These are phyloP conservation scores for Spheniscus mendiculus DNA, from an alignment of 2,113 vertebrate genomes.

Conservation along the genomic window DNA sequence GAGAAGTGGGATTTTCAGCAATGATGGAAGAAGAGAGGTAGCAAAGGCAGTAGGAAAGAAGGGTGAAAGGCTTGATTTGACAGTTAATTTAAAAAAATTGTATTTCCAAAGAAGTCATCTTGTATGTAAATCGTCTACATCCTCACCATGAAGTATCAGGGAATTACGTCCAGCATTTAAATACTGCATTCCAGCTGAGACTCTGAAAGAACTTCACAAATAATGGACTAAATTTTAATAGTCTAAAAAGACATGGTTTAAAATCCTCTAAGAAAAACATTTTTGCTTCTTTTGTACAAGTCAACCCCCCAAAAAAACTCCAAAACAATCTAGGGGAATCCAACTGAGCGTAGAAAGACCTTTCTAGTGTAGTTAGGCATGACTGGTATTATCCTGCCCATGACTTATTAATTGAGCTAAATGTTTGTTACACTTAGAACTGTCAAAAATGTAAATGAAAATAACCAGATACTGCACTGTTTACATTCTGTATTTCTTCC, in stretches of 20 bases:
- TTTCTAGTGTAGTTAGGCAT: background rate
- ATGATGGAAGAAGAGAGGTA: background rate
- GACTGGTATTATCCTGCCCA: background rate
- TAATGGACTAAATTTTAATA: background rate
- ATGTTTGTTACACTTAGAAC: background rate
- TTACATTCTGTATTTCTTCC: background rate
- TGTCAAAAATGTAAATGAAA: background rate
- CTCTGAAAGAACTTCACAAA: background rate
- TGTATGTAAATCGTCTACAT: background rate
- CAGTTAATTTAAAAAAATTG: background rate
- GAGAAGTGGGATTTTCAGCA: background rate
- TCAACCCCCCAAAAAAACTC: background rate
- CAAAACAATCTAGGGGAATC: background rate
- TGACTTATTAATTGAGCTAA: background rate
- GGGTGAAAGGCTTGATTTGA: background rate
- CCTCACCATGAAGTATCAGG: background rate
- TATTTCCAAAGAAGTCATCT: background rate
- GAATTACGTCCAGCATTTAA: background rate
- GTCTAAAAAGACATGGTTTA: background rate
- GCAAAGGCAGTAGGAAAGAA: background rate
- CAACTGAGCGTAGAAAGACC: background rate
- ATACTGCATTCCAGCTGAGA: background rate
- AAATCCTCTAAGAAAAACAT: background rate
- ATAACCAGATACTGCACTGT: background rate
- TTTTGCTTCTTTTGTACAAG: background rate